Conservation (phyloP, 2,113 vertebrate genomes). For the rat (Rattus norvegicus) region DNA sequence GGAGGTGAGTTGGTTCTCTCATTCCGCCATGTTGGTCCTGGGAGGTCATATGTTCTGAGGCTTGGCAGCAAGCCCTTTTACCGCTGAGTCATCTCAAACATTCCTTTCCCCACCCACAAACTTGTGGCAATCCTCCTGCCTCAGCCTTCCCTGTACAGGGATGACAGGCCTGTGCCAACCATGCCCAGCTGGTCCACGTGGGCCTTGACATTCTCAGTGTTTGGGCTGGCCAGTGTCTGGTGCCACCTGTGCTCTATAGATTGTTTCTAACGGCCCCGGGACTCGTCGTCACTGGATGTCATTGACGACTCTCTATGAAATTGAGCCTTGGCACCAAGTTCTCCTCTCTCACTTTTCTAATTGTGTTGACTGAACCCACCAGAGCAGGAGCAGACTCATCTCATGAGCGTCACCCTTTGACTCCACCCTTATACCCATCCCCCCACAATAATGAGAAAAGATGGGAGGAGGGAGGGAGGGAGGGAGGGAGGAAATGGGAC, state of each 20-base stretch:
- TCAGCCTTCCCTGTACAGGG: neutral
- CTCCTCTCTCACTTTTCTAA: neutral
- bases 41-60: neutral
- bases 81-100: neutral
- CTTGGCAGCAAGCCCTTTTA: neutral
- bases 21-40: neutral
- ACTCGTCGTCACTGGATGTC: neutral
- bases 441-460: neutral
- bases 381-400: neutral
- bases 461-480: too few relatives aligned
- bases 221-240: neutral
- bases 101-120: neutral
- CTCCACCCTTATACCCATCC: neutral
- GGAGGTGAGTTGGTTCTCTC: neutral
- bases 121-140: too few relatives aligned
- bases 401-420: neutral
- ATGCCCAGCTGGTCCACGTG: neutral
- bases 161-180: neutral
- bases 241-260: neutral
- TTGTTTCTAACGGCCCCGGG: neutral
- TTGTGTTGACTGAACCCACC: neutral
- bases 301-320: neutral
- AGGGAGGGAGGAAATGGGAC: neutral
- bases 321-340: neutral
- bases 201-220: neutral